Evolutionary conservation across 2,113 vertebrate species (phyloP), one percentile per base, ranked within the genome.

Genomic region (Nyctibius bracteatus): DNA sequence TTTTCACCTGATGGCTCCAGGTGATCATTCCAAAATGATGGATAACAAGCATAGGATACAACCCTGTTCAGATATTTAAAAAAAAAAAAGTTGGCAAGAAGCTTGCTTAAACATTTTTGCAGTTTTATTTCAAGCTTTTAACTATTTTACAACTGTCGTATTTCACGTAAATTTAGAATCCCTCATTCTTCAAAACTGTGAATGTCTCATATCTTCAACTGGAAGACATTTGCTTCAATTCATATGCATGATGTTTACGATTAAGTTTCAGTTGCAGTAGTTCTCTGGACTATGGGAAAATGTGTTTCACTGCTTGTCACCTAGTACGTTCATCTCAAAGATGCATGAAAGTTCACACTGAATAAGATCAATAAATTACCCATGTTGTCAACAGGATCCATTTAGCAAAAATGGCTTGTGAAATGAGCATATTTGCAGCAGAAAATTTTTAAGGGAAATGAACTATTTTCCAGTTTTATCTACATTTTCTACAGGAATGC

Each of bases 31-130:
- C 97, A 98, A 95, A 97, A 97, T 59, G 97, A 97, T 63, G 98
- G 98, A 43, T 98, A 98, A 82, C 98, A 98, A 39, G 97, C 92
- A 79, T 98, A 98, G 1, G 98, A 98, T 23, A 98, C 98, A 86
- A 98, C 13, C 22, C 98, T 98, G 92, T 71, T 70, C 57, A 68
- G n/a, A 74, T 67, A 43, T 39, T 0, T 27, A 44, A 68, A 6
- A 6, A 22, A 33, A 21, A 9, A 51, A 10, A 33, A 31, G 2
- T 16, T 58, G 2, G 18, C 55, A 46, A 89, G n/a, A 75, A 72
- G 8, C 3, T 89, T 27, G 1, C 24, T 59, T 46, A 80, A 81
- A 44, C 1, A 63, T 12, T 78, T 70, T 81, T 83, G 1, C 7
- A 5, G n/a, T 55, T 82, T 86, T 70, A 49, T 79, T 70, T 95